Evolutionary conservation across 2,797 vertebrate species (phyloP).

Genomic region (Tapirus indicus): DNA sequence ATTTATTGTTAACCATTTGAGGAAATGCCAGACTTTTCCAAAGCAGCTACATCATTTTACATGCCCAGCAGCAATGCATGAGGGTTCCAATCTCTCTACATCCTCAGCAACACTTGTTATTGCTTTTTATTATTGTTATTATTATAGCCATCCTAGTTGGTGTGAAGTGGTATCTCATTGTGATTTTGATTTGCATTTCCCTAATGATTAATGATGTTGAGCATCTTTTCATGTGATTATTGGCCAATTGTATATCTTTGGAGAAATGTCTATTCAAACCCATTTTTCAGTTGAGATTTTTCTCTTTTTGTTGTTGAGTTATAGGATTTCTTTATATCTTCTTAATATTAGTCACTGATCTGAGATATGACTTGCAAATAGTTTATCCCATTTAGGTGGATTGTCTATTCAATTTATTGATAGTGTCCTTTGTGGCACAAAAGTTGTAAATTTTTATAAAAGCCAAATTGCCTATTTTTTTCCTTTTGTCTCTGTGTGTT

Average conservation of each 20-base stretch:
- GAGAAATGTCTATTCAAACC: background rate
- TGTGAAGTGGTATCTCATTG: background rate
- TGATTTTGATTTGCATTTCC: background rate
- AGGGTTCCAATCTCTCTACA: background rate
- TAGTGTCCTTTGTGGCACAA: background rate
- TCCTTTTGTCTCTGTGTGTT: too few species aligned
- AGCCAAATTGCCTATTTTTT: too few species aligned
- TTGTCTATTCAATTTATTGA: background rate
- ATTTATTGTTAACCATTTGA: background rate
- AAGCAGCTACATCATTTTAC: background rate
- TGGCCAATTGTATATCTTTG: background rate
- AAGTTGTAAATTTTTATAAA: background rate
- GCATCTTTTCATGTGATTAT: background rate
- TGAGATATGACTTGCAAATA: background rate
- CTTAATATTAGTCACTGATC: background rate
- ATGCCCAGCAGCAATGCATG: background rate
- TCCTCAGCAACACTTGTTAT: background rate
- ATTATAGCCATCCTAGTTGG: background rate
- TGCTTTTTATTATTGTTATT: background rate
- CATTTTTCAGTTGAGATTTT: background rate
- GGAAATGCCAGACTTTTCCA: background rate
- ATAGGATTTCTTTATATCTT: background rate
- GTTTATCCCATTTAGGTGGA: background rate
- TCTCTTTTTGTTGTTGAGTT: background rate
- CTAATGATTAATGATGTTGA: background rate